Evolutionary conservation across 1,140 invertebrate species (phyloP), one percentile per base, ranked within the genome.

Genomic region (Brachionus plicatilis): DNA sequence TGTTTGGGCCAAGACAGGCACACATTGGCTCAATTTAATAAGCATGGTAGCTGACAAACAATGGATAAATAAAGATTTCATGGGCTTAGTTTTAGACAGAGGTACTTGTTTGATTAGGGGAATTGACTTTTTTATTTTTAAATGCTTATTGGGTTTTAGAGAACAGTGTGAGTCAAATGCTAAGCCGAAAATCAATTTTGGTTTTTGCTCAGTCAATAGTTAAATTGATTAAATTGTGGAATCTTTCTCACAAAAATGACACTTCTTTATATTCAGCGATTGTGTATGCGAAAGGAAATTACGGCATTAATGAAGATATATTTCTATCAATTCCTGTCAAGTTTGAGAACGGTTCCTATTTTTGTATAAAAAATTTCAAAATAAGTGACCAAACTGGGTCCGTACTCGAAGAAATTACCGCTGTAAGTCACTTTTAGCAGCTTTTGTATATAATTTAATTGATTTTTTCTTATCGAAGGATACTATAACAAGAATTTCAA

Each of bases 281-380:
- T 82, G 79, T 82, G 12, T 65, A 82, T 47, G 53, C 53, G 12
- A 82, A 82, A 14, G 79, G 79, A 20, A 60, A 82, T 68, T 82
- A 65, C n/a, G 20, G 14, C 14, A 68, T 82, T 12, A 68, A 24
- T 41, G 79, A 82, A 27, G 79, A 82, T 20, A 41, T 82, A 24
- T 82, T 82, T 82, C 7, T 82, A 17, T 82, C 79, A 41, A 43
- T 82, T 17, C 79, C 79, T 3, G 79, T 82, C 24, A 82, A 82
- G 27, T 82, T 82, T 68, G 65, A 60, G 17, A 60, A 68, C 9
- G 53, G 33, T 4, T 65, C 79, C 8, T 82, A 65, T 82, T 60
- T 65, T 41, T 65, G 37, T 68, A 68, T 68, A 20, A 65, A 60
- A 65, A 37, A 82, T 60, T 82, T 43, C 27, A 33, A 33, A 33